A percentile compares a stretch with the other conserved stretches of the same genome.
Conservation (phyloP, 2,113 vertebrate genomes). For the Eurypyga helias region DNA sequence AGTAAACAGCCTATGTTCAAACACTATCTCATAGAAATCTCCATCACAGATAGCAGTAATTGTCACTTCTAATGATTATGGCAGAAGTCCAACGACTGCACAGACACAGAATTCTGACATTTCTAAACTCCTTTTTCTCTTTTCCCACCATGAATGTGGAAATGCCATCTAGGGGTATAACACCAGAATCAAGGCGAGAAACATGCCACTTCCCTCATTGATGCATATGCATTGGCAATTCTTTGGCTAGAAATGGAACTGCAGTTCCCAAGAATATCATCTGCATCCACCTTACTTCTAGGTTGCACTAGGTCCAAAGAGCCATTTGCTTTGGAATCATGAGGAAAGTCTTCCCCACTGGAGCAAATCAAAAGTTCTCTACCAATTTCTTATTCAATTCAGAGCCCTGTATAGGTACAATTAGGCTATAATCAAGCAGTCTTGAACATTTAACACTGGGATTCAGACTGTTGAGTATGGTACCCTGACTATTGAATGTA, state of each 20-base stretch:
- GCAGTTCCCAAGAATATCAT: background rate
- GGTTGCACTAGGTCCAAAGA: background rate
- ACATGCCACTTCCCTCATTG: background rate
- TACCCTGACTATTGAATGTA: background rate
- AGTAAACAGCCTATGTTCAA: background rate
- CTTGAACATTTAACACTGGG: background rate
- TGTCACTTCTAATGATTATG: background rate
- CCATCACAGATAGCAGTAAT: background rate
- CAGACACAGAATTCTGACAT: background rate
- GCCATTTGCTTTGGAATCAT: background rate
- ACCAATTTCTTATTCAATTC: background rate
- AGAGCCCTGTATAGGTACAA: background rate
- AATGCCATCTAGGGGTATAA: background rate
- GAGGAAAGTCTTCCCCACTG: background rate
- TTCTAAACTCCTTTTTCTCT: background rate
- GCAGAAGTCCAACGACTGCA: background rate
- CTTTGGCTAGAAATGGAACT: background rate
- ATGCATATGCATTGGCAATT: background rate
- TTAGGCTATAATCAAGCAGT: background rate
- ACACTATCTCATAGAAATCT: background rate
- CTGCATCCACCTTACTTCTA: background rate
- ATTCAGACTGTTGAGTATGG: background rate
- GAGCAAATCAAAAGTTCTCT: background rate
- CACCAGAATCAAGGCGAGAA: background rate
- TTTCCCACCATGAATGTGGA: background rate